Evolutionary conservation across 2,113 vertebrate species (phyloP).

Genomic region (Corythornis vintsioides): DNA sequence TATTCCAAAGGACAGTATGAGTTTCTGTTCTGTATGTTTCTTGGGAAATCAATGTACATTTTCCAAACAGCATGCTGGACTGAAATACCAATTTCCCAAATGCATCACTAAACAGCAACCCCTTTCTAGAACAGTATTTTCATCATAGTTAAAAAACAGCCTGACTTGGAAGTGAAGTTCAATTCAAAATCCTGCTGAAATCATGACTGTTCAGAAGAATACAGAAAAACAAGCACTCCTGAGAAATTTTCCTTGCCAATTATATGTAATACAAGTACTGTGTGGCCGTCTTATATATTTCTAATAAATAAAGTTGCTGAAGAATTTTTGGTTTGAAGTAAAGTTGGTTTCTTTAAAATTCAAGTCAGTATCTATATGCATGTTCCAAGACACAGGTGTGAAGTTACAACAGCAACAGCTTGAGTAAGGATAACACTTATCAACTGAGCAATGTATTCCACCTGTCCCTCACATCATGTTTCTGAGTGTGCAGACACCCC

Average conservation of each 20-base stretch:
- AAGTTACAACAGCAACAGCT: not conserved
- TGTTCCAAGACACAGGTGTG: not conserved
- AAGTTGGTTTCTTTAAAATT: not conserved
- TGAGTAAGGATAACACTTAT: not conserved
- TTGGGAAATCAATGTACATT: not conserved
- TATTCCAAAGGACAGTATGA: not conserved
- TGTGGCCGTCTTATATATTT: not conserved
- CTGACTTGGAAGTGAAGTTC: not conserved
- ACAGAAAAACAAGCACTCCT: not conserved
- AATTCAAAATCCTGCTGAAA: not conserved
- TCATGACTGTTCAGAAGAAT: not conserved
- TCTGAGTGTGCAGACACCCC: not conserved
- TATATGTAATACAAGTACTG: not conserved
- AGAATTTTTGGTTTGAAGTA: not conserved
- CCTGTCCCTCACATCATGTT: not conserved
- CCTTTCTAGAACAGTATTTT: not conserved
- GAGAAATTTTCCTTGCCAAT: not conserved
- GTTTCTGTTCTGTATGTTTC: not conserved
- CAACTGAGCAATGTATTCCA: not conserved
- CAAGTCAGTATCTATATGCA: not conserved
- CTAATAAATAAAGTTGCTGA: not conserved
- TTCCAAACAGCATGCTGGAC: not conserved
- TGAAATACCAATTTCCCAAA: conserved; percentile 16
- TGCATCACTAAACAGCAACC: not conserved
- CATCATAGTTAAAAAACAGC: not conserved